Base-by-base conservation (phyloP, 2,113 vertebrate genomes). In the Shinisaurus crocodilurus region DNA sequence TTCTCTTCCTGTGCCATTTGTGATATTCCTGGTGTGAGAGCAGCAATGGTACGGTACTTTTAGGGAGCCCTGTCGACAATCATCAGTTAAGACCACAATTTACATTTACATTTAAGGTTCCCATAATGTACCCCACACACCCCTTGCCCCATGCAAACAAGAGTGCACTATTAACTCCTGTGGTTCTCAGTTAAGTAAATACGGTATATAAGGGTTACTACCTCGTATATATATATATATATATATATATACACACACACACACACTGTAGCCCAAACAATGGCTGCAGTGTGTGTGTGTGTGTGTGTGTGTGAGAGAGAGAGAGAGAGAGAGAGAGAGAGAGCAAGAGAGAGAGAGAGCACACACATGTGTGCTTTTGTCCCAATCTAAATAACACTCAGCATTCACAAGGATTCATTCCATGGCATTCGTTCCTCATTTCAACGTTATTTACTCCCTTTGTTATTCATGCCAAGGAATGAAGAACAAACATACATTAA, bases 161-260 rank as follows among this genome's bases (percentile, higher is more conserved):
- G 48, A 85, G 27, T 8, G 15, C 29, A 13, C 20, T n/a, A 8
- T 69, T 86, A 74, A 54, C 45, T 54, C 20, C 29, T 37, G 13
- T 48, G 48, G 45, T 50, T 74, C 69, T 72, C 34, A 32, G 8
- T 50, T 72, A 74, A 57, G 45, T 54, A 81, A n/a, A 37, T 81
- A 18, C 5, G 34, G 43, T 70, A 48, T 29, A 69, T 8, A 88
- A 40, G 45, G 20, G 10, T 43, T 43, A 32, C 4, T 3, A 6
- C 27, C 0, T 0, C 0, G 1, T 1, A 8, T 0, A 25, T 81
- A 1, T 13, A 5, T 1, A n/a, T n/a, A n/a, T n/a, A n/a, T n/a
- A n/a, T n/a, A n/a, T n/a, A n/a, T n/a, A n/a, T n/a, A n/a, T n/a
- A n/a, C n/a, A n/a, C n/a, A n/a, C n/a, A n/a, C n/a, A n/a, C n/a